Evolutionary conservation across 2,113 vertebrate genomes (phyloP).

Genomic region (Narcine bancroftii): DNA sequence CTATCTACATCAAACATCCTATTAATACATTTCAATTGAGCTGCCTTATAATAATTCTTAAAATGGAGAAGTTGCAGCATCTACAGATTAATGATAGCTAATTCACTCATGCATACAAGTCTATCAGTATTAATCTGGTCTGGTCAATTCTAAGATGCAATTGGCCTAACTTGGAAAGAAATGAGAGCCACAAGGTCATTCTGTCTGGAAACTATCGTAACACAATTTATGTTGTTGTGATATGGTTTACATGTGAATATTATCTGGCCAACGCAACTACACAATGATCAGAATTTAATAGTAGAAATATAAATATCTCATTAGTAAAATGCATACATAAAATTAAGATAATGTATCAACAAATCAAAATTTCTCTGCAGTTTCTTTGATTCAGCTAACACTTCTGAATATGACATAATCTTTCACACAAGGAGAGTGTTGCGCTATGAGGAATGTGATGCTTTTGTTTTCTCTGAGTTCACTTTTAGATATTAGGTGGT

Average conservation of each 20-base stretch:
- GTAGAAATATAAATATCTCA: neutral
- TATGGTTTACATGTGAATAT: no score
- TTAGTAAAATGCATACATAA: neutral
- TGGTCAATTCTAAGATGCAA: no score
- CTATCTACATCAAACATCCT: no score
- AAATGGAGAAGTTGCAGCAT: no score
- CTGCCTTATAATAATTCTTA: no score
- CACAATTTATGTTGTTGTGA: no score
- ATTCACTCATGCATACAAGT: neutral
- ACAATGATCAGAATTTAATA: neutral
- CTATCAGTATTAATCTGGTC: no score
- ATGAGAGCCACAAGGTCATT: no score
- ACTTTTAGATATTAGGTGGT: neutral
- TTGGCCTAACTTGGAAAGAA: no score
- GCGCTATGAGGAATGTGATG: neutral
- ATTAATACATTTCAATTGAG: no score
- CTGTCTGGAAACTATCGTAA: no score
- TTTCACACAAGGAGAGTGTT: neutral
- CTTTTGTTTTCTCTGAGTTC: slow-evolving; percentile 24
- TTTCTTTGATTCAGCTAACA: no score
- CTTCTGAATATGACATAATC: neutral
- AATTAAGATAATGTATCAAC: neutral
- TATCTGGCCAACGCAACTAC: neutral
- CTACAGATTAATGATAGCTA: neutral
- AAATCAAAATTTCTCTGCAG: slow-evolving; percentile 2